Conservation (phyloP, 2,888 invertebrate species). For the Schizotus pectinicornis region DNA sequence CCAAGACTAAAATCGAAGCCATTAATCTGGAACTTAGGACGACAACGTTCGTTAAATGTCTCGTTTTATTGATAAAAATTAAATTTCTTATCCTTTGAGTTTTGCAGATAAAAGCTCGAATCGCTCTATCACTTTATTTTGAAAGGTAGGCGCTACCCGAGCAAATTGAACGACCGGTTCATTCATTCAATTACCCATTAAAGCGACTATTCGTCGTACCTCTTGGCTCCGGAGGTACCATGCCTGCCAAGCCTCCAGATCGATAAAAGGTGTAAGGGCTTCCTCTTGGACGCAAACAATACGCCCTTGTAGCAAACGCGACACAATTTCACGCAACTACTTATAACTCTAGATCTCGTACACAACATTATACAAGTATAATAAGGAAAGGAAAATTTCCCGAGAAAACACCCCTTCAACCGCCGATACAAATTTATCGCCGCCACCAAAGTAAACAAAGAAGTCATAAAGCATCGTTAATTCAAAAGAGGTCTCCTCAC, state of each 20-base stretch:
- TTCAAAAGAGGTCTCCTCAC: slow-evolving; percentile 1
- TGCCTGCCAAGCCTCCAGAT: slow-evolving; percentile 22
- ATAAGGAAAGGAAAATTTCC: too few species aligned
- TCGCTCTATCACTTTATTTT: slow-evolving; percentile 26
- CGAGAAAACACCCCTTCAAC: too few species aligned
- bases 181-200: slow-evolving; percentile 30
- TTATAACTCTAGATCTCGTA: not conserved
- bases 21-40: slow-evolving; percentile 27
- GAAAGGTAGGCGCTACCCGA: slow-evolving; percentile 23
- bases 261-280: slow-evolving; percentile 15
- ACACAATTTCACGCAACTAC: slow-evolving; percentile 12
- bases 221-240: slow-evolving; percentile 22
- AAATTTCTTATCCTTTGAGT: slow-evolving; percentile 30
- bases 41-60: slow-evolving; percentile 27
- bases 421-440: slow-evolving; percentile 15
- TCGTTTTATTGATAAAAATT: slow-evolving; percentile 33
- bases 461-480: slow-evolving; percentile 15
- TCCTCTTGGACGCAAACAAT: slow-evolving; percentile 21
- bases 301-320: slow-evolving; percentile 13
- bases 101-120: slow-evolving; percentile 29
- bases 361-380: slow-evolving; percentile 8
- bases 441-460: slow-evolving; percentile 14
- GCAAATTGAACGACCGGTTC: slow-evolving; percentile 29
- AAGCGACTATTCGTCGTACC: slow-evolving; percentile 25
- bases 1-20: slow-evolving; percentile 21